These are phyloP conservation scores for Ceratosolen fusciceps DNA, from an alignment of 1,140 invertebrate species.

Conservation along the genomic window DNA sequence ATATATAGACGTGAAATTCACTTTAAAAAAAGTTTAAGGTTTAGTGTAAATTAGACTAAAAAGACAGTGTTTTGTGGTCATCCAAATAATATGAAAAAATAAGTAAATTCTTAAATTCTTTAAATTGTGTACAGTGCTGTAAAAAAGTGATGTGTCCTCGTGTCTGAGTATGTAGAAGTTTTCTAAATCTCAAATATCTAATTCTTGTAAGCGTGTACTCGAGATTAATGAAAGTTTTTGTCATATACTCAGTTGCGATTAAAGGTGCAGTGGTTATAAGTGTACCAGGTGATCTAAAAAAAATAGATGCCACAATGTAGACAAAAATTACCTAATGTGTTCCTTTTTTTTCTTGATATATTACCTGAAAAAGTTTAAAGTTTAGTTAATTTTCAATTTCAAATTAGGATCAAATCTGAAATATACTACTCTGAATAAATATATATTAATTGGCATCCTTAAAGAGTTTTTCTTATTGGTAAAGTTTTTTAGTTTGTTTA, in stretches of 20 bases:
- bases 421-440: not conserved
- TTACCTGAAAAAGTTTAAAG: slow-evolving; percentile 55
- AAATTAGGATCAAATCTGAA: not conserved
- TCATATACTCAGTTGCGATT: slow-evolving; percentile 58
- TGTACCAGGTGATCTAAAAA: slow-evolving; percentile 65
- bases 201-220: slow-evolving; percentile 48
- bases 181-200: slow-evolving; percentile 44
- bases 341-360: slow-evolving; percentile 62
- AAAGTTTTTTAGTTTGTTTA: slow-evolving; percentile 42
- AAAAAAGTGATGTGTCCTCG: slow-evolving; percentile 68
- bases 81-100: slow-evolving; percentile 50
- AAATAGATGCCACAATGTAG: slow-evolving; percentile 69
- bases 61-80: slow-evolving; percentile 64
- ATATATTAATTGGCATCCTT: slow-evolving; percentile 12
- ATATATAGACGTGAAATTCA: slow-evolving; percentile 36
- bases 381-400: slow-evolving; percentile 27
- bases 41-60: slow-evolving; percentile 51
- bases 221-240: slow-evolving; percentile 40
- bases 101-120: slow-evolving; percentile 50
- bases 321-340: slow-evolving; percentile 60
- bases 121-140: slow-evolving; percentile 70
- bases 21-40: slow-evolving; percentile 33
- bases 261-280: slow-evolving; percentile 67
- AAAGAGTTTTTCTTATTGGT: slow-evolving; percentile 14
- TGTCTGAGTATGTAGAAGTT: slow-evolving; percentile 58